Evolutionary conservation across 1,140 invertebrate species (phyloP), one percentile per base, ranked within the genome.

Genomic region (Luehdorfia chinensis): DNA sequence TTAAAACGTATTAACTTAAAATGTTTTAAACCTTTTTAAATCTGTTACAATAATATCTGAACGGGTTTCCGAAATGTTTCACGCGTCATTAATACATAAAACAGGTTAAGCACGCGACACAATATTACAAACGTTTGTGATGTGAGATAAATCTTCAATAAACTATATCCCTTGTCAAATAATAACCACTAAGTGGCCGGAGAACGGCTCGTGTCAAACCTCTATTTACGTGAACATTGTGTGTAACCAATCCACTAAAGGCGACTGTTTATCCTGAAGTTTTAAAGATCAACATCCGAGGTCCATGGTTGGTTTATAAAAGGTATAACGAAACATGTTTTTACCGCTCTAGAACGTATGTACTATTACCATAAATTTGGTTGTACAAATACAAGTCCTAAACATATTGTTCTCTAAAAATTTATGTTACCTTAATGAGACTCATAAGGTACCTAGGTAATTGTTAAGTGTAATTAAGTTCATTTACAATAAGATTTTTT

Each of bases 121-220:
- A 63, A 68, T 55, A 57, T 51, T n/a, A n/a, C n/a, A n/a, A n/a
- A n/a, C n/a, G n/a, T n/a, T 45, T 28, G 18, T 61, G 66, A 65
- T 70, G 70, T 65, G 77, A 81, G 77, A 84, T 55, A 58, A 83
- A 80, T 79, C 75, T 77, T 36, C 62, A 64, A 59, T 59, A 60
- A 60, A n/a, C n/a, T n/a, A 64, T 46, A 57, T 57, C 65, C 65
- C 66, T 49, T 72, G 72, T 73, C 72, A 77, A 67, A 49, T 68
- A 56, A 53, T 47, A 69, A 65, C 64, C 68, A 73, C 60, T n/a
- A 60, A 73, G 66, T 73, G 76, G 76, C 70, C 75, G 71, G 65
- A 80, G 64, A 52, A 77, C 62, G 50, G 60, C 58, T 58, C 75
- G 66, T 84, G 78, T 72, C 71, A 71, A 76, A 72, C 47, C 55